Percentiles rank a stretch among this genome's conserved stretches.
phyloP scores from a whole-genome alignment of 2,888 invertebrate species.

The Phymatocera aterrima region DNA sequence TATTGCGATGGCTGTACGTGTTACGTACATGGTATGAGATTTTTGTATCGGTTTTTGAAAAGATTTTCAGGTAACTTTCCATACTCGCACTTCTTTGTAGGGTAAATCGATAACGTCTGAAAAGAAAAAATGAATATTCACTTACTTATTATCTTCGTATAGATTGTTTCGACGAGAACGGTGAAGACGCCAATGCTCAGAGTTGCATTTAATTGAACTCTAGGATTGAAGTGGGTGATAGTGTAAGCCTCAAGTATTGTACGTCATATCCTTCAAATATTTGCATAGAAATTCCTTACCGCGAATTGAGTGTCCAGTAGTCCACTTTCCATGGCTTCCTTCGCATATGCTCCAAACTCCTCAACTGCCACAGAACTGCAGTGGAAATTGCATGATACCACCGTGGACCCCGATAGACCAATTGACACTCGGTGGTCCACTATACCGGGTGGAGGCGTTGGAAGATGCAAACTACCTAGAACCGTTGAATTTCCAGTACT shows the following conservation, averaged over 20 bases:
- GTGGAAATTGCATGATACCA: constrained; percentile 13
- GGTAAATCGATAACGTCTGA: constrained; percentile 63
- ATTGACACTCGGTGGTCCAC: not conserved
- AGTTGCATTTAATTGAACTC: not conserved
- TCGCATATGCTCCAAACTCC: constrained; percentile 72
- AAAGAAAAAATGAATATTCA: not conserved
- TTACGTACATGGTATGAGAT: constrained; percentile 71
- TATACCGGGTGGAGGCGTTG: not conserved
- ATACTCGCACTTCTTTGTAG: constrained; percentile 57
- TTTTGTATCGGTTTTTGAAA: constrained; percentile 71
- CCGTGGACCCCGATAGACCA: not conserved
- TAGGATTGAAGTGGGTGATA: not conserved
- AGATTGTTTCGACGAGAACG: too few species aligned
- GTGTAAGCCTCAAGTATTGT: too few species aligned
- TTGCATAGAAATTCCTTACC: not conserved
- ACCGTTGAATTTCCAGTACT: not conserved
- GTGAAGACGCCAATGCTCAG: too few species aligned
- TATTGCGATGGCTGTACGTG: too few species aligned
- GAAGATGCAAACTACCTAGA: not conserved
- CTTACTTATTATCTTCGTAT: too few species aligned
- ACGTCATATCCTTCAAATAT: too few species aligned
- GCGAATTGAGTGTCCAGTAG: constrained; percentile 53
- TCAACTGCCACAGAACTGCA: constrained; percentile 63
- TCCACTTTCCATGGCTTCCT: constrained; percentile 63
- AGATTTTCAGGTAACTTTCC: constrained; percentile 67